These are phyloP conservation scores for Geothlypis trichas DNA, from an alignment of 2,113 vertebrate species.

Conservation along the genomic window DNA sequence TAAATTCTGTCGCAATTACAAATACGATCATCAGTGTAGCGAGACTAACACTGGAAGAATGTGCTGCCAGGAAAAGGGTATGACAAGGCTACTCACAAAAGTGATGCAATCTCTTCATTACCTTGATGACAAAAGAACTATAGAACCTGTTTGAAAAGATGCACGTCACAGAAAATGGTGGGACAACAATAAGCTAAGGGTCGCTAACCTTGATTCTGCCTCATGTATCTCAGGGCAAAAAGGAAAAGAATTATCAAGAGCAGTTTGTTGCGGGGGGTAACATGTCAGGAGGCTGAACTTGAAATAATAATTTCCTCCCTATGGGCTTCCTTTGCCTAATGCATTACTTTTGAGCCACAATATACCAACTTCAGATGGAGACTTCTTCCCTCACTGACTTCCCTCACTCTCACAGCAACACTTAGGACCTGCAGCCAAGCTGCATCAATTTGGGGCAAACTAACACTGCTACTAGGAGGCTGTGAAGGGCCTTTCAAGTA, in stretches of 20 bases:
- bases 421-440: not conserved
- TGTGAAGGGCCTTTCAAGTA: not conserved
- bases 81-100: not conserved
- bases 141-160: not conserved
- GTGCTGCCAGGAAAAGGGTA: not conserved
- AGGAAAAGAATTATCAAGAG: not conserved
- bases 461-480: not conserved
- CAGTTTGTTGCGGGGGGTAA: not conserved
- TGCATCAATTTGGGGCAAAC: not conserved
- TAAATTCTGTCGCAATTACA: not conserved
- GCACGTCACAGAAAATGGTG: not conserved
- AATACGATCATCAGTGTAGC: fast-evolving
- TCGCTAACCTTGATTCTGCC: not conserved
- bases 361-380: not conserved
- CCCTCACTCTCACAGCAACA: not conserved
- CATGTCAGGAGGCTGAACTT: not conserved
- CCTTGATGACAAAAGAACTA: not conserved
- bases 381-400: not conserved
- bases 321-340: not conserved
- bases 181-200: not conserved
- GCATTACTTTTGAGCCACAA: not conserved
- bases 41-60: not conserved
- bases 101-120: not conserved
- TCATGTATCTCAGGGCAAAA: not conserved
- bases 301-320: not conserved